Evolutionary conservation across 2,797 vertebrate species (phyloP).

Genomic region (Oryzias sinensis): DNA sequence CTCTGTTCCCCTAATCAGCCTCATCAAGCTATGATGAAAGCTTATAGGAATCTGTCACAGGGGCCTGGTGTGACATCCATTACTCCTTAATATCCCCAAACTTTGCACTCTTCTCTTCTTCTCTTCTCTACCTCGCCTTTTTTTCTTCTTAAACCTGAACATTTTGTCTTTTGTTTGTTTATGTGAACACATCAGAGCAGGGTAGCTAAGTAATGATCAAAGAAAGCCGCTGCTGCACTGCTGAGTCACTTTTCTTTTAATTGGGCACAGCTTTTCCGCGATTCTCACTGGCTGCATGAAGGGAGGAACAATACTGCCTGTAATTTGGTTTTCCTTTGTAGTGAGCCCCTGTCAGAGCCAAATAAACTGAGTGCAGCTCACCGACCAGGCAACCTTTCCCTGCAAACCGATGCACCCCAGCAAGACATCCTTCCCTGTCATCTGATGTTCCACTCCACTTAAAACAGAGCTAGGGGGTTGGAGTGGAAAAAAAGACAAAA

Average conservation of each 20-base stretch:
- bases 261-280: slow-evolving; percentile 64
- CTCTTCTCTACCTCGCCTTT: slow-evolving; percentile 31
- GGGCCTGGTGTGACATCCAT: slow-evolving; percentile 68
- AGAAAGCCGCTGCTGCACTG: slow-evolving; percentile 46
- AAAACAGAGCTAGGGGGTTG: slow-evolving; percentile 63
- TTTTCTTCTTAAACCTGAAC: slow-evolving; percentile 42
- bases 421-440: slow-evolving; percentile 80
- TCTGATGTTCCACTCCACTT: slow-evolving; percentile 78
- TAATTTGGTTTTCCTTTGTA: slow-evolving; percentile 73
- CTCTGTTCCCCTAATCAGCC: slow-evolving; percentile 75
- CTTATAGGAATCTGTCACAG: slow-evolving; percentile 65
- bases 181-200: slow-evolving; percentile 45
- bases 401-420: slow-evolving; percentile 69
- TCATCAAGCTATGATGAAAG: slow-evolving; percentile 73
- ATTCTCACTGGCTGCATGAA: slow-evolving; percentile 43
- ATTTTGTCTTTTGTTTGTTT: slow-evolving; percentile 62
- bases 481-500: slow-evolving; percentile 57
- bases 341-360: slow-evolving; percentile 63
- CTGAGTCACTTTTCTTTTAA: slow-evolving; percentile 67
- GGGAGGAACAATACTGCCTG: slow-evolving; percentile 42
- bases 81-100: slow-evolving; percentile 70
- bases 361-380: slow-evolving; percentile 61
- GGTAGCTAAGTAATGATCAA: slow-evolving; percentile 60
- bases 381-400: slow-evolving; percentile 56
- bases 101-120: slow-evolving; percentile 52